Conservation (phyloP, 2,888 invertebrate species). For the Pantelozetes paolii region DNA sequence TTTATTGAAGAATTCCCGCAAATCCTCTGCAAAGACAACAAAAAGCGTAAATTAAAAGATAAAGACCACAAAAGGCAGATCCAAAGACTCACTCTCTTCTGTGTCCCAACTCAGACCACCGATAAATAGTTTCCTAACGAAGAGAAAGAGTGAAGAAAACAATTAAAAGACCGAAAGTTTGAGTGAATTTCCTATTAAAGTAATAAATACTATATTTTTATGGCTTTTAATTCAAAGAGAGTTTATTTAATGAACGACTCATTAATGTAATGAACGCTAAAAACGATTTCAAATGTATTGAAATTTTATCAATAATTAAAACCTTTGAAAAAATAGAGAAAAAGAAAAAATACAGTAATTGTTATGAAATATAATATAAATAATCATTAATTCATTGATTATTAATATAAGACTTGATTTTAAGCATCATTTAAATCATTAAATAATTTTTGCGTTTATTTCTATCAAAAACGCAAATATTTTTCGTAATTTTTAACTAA, state of each 20-base stretch:
- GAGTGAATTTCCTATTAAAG: conserved; percentile 2
- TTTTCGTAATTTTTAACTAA: background rate
- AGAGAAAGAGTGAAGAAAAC: conserved; percentile 6
- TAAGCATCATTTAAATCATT: conserved; percentile 22
- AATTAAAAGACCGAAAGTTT: background rate
- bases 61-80: background rate
- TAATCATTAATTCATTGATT: background rate
- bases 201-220: conserved; percentile 31
- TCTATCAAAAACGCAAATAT: background rate
- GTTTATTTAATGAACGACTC: conserved; percentile 15
- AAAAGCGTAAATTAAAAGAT: conserved; percentile 57
- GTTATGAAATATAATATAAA: conserved; percentile 2
- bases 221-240: background rate
- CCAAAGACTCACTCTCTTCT: conserved; percentile 81
- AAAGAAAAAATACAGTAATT: conserved; percentile 18
- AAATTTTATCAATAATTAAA: conserved; percentile 27
- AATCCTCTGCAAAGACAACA: conserved; percentile 67
- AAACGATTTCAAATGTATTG: conserved; percentile 8
- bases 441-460: background rate
- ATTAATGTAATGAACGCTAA: conserved; percentile 12
- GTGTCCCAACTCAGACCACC: conserved; percentile 98
- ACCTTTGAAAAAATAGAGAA: conserved; percentile 3
- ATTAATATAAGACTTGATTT: background rate
- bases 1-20: conserved; percentile 86
- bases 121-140: conserved; percentile 92